Evolutionary conservation across 2,113 vertebrate genomes (phyloP).

Genomic region (Eublepharis macularius): DNA sequence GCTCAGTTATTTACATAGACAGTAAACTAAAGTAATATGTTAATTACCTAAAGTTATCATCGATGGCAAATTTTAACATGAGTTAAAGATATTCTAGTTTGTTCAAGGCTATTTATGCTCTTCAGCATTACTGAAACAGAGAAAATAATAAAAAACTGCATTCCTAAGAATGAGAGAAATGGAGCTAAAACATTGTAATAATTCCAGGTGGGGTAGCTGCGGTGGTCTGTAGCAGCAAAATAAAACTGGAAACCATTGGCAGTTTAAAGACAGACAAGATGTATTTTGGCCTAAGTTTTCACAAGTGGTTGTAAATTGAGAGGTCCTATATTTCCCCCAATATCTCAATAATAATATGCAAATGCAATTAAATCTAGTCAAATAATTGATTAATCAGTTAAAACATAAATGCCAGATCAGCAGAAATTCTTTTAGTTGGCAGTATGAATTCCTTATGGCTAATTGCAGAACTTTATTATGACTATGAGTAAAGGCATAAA

Average conservation of each 20-base stretch:
- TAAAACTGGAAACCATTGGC: no score
- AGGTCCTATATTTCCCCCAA: background rate
- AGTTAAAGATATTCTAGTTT: background rate
- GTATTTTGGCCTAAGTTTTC: no score
- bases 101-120: background rate
- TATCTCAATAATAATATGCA: background rate
- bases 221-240: no score
- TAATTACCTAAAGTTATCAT: no score
- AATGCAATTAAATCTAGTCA: background rate
- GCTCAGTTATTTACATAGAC: background rate
- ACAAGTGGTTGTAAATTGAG: no score
- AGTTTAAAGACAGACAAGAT: no score
- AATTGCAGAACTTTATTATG: no score
- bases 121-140: background rate
- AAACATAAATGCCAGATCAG: background rate
- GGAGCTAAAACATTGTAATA: background rate
- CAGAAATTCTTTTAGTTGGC: background rate
- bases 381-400: background rate
- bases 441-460: background rate
- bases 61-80: background rate
- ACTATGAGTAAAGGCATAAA: no score
- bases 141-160: no score
- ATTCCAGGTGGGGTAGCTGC: no score
- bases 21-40: background rate
- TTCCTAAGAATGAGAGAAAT: background rate